Evolutionary conservation across 2,797 vertebrate species (phyloP), one percentile per base, ranked within the genome.

Genomic region (Sphaeramia orbicularis): DNA sequence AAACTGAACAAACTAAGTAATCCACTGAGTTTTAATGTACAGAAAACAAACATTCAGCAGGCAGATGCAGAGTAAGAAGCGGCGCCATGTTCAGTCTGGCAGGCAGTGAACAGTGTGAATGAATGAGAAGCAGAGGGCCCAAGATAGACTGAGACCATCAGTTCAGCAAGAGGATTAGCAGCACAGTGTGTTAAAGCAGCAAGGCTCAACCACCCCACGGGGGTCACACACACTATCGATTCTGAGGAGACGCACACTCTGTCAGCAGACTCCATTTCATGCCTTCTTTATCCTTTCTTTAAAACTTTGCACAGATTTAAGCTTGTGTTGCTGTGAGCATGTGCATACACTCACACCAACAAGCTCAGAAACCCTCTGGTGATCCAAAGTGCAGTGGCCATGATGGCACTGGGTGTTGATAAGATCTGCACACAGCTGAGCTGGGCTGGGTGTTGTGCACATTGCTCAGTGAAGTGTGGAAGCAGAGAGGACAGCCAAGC

Each of bases 381-480:
- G 60, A 24, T 51, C 52, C 56, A 49, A 48, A 38, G 52, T 32
- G 19, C 35, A 49, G 54, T 44, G 47, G 47, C 63, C 50, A 54
- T 47, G 27, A 37, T 21, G 38, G 47, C 21, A 41, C n/a, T 10
- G 15, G 36, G 18, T 38, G 21, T 16, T 53, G 51, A 42, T 42
- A 42, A 42, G 40, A 14, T 57, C 44, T 51, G 53, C 67, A 64
- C 47, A 30, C 71, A 62, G 73, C 53, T 15, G 59, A 53, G 32
- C 38, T 14, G 12, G 4, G 27, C 30, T 16, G 30, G n/a, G 19
- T 12, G 40, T 38, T 41, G 18, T 21, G 18, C 38, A 53, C 32
- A 58, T 50, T 57, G 62, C 53, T n/a, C 47, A 16, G 15, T 55
- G 52, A 10, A 54, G 41, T 53, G 14, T 21, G 52, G 32, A 35